These are phyloP conservation scores for Lithobates sylvaticus DNA, from an alignment of 2,797 vertebrate genomes.

Conservation along the genomic window DNA sequence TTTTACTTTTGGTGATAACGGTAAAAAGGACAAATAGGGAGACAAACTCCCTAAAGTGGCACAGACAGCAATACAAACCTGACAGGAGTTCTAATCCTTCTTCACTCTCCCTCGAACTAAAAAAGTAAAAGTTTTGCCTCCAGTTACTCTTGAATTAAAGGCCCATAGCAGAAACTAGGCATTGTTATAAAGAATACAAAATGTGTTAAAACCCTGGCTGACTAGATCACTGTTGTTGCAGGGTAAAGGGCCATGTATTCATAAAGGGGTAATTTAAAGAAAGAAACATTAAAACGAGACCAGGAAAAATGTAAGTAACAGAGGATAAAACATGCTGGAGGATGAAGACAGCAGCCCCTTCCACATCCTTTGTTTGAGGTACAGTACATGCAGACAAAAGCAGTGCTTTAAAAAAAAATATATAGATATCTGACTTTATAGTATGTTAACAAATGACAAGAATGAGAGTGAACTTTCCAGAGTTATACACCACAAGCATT, in stretches of 20 bases:
- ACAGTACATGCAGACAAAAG: slow-evolving; percentile 83
- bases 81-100: too few species aligned
- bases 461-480: slow-evolving; percentile 83
- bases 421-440: slow-evolving; percentile 70
- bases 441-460: slow-evolving; percentile 86
- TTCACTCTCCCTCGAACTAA: too few species aligned
- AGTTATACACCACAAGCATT: slow-evolving; percentile 68
- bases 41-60: too few species aligned
- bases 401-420: slow-evolving; percentile 74
- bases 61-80: too few species aligned
- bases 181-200: too few species aligned
- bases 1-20: too few species aligned
- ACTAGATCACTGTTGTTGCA: slow-evolving; percentile 79
- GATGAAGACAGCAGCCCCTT: slow-evolving; percentile 73
- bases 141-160: too few species aligned
- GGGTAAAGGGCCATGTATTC: slow-evolving; percentile 69
- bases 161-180: too few species aligned
- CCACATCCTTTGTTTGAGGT: slow-evolving; percentile 73
- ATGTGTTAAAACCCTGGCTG: slow-evolving; percentile 39
- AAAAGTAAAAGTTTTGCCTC: too few species aligned
- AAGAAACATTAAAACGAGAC: slow-evolving; percentile 75
- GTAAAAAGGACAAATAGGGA: too few species aligned
- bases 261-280: slow-evolving; percentile 71
- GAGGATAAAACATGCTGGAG: slow-evolving; percentile 81
- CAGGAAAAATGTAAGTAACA: slow-evolving; percentile 75